Evolutionary conservation across 2,888 invertebrate genomes (phyloP), one percentile per base, ranked within the genome.

Genomic region (Eupithecia tripunctaria): DNA sequence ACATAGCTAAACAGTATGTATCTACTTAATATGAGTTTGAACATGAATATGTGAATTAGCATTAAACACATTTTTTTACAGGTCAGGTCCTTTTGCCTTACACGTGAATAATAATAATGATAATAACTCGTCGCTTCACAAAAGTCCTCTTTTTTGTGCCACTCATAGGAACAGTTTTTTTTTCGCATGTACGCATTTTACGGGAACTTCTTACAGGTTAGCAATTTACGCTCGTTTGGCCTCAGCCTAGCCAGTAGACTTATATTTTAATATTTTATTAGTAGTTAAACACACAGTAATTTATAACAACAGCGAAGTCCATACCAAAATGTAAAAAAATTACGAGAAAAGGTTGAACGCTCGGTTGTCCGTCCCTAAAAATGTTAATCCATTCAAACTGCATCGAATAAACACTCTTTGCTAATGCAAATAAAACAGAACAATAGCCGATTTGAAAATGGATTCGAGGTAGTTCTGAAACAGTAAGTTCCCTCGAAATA

Each of bases 401-500:
- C 68, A 75, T 75, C 67, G 63, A 41, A 68, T 56, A 67, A 64
- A 47, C 25, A 29, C 21, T 47, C 29, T 72, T 72, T 72, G 65
- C 65, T 47, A 67, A 70, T 56, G 41, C 69, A 65, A 76, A 67
- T n/a, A 67, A 66, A 64, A 70, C 51, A 74, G 71, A 68, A 76
- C 74, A 79, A 85, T 83, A 81, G 73, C 74, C 75, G 80, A 51
- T 83, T 83, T 77, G 71, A 80, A 81, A 84, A 82, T 80, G 62
- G 82, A 79, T 78, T 81, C 80, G 81, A 72, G 78, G 81, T 83
- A 74, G 74, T 76, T 76, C 79, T 79, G 80, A 79, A 80, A 79
- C 76, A 76, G 78, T 63, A 36, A 38, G 38, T 63, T 82, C 85
- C 86, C 85, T 85, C 84, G 79, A 82, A 84, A 85, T 85, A 86